Conservation (phyloP, 2,113 vertebrate genomes). For the Illadopsis cleaveri region DNA sequence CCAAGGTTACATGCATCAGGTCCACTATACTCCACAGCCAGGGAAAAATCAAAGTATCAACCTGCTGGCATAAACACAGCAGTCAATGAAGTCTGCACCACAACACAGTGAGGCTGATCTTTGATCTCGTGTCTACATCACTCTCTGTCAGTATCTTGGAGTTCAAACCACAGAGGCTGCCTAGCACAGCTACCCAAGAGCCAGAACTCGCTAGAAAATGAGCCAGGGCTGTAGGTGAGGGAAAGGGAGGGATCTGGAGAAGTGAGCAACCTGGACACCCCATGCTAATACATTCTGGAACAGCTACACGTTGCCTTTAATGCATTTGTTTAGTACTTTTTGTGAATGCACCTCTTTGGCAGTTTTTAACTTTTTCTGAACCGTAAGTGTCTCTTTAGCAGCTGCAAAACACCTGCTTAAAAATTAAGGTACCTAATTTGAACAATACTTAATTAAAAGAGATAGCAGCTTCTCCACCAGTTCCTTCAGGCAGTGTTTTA, state of each 20-base stretch:
- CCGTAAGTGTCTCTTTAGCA: not conserved
- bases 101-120: not conserved
- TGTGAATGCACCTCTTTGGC: not conserved
- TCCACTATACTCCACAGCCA: rapidly evolving
- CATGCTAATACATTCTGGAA: rapidly evolving
- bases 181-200: not conserved
- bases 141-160: not conserved
- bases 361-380: not conserved
- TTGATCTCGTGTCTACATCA: not conserved
- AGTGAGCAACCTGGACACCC: not conserved
- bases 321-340: not conserved
- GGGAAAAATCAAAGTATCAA: not conserved
- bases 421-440: not conserved
- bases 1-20: rapidly evolving
- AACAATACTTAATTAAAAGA: not conserved
- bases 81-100: not conserved
- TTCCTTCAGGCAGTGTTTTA: not conserved
- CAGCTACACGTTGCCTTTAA: not conserved
- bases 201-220: not conserved
- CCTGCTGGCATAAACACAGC: not conserved
- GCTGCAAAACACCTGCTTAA: not conserved
- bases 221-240: not conserved
- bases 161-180: not conserved
- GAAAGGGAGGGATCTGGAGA: not conserved
- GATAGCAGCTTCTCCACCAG: not conserved